Percentiles rank a stretch among this genome's conserved stretches.
Conservation (phyloP, 2,113 vertebrate genomes). For the Psettodes erumei region DNA sequence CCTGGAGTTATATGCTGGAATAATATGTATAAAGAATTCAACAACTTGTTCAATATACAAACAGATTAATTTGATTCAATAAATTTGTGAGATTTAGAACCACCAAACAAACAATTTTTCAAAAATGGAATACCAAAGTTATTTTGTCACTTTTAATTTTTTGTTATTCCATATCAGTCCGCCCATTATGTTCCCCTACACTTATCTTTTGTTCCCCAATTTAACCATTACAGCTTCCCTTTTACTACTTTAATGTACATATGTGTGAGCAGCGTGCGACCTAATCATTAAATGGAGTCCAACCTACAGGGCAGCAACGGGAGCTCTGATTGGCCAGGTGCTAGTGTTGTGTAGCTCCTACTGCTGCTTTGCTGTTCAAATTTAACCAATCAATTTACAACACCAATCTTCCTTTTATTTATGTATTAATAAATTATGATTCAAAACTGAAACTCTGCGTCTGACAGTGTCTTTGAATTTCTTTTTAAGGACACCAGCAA, state of each 20-base stretch:
- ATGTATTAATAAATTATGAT: background rate
- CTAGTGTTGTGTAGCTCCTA: background rate
- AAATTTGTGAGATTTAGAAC: too few species aligned
- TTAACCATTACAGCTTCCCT: background rate
- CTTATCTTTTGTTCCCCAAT: background rate
- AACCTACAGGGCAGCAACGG: background rate
- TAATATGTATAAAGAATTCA: too few species aligned
- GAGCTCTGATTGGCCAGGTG: constrained; percentile 22
- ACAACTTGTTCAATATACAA: too few species aligned
- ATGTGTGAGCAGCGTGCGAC: background rate
- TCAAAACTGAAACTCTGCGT: too few species aligned
- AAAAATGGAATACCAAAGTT: background rate
- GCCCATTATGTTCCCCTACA: background rate
- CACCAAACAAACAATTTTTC: too few species aligned
- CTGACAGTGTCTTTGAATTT: too few species aligned
- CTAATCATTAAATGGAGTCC: background rate
- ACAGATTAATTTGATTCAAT: too few species aligned
- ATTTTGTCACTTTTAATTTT: background rate
- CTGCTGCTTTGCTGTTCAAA: constrained; percentile 10
- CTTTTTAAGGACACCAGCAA: background rate
- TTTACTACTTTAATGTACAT: background rate
- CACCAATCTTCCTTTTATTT: background rate
- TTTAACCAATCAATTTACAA: background rate
- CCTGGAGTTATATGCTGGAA: background rate
- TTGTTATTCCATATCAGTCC: background rate